Conservation (phyloP, 1,140 invertebrate species). For the Cephus cinctus region DNA sequence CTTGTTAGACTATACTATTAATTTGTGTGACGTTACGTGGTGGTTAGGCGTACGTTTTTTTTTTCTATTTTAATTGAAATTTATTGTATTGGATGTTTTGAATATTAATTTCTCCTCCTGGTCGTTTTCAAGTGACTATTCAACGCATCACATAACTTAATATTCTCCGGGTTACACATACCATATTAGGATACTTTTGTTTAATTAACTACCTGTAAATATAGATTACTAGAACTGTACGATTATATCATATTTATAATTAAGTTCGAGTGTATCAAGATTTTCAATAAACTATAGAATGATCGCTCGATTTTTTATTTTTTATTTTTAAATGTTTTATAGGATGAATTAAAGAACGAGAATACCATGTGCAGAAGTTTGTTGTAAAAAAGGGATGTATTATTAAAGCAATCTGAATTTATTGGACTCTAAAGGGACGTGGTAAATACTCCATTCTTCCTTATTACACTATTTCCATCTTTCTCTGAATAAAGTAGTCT, state of each 20-base stretch:
- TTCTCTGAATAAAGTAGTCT: too few relatives aligned
- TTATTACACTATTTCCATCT: neutral
- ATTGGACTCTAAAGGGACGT: neutral
- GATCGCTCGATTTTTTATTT: too few relatives aligned
- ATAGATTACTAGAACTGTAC: neutral
- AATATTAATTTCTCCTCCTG: constrained; percentile 57
- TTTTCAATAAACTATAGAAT: neutral
- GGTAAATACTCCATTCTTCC: neutral
- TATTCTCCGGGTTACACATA: neutral
- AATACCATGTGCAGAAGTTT: neutral
- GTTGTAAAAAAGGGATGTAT: neutral
- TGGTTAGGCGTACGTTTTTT: constrained; percentile 16
- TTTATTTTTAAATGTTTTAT: too few relatives aligned
- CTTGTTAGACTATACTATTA: constrained; percentile 22
- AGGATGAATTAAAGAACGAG: too few relatives aligned
- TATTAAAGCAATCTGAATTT: neutral
- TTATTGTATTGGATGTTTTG: constrained; percentile 17
- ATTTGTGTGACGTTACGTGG: constrained; percentile 14
- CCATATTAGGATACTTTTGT: neutral
- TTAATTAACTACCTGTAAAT: neutral
- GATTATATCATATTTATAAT: neutral
- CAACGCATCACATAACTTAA: constrained; percentile 3
- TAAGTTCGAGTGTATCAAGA: neutral
- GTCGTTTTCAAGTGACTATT: constrained; percentile 25
- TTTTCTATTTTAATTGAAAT: constrained; percentile 4